Base-by-base conservation (phyloP, 2,888 invertebrate species). In the Scelioninae gen. 1 region DNA sequence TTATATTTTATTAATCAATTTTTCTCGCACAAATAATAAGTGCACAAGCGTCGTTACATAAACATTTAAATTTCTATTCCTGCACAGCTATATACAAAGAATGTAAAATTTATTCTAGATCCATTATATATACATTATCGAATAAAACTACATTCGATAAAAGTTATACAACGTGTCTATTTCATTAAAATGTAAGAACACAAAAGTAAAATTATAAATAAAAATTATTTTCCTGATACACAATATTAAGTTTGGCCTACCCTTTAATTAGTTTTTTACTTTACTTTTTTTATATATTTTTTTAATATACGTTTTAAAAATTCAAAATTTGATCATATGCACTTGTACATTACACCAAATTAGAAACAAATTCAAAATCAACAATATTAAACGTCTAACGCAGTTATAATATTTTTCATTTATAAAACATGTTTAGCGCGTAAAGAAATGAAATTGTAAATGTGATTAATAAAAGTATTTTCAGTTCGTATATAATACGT, bases 1-100 rank as follows among this genome's bases (percentile, higher is more conserved):
- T 40, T 71, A 63, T 16, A 31, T 72, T 79, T 79, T 78, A 78
- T 69, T 78, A 53, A 78, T 71, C 66, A 78, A 56, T 38, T 69
- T 63, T 65, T 49, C 29, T 38, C 13, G 75, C 65, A 71, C 75
- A 76, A 80, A 76, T 81, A 23, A 69, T 65, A 45, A 16, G 60
- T 56, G 60, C 69, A 56, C 66, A 68, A 74, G 62, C 66, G 53
- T 58, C 34, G 49, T 75, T 75, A 62, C 40, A 34, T 68, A 49
- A 49, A 60, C 45, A 53, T 66, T 72, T 45, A 16, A 51, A 38
- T 74, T 68, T 72, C 13, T 68, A 71, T 81, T 81, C 60, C 55
- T 75, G 62, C 74, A 75, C 63, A 81, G 45, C 43, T 86, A 82
- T 85, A 56, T 84, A 86, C 86, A 85, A 51, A 83, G 65, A 47